These are phyloP conservation scores for Caranx ignobilis DNA, from an alignment of 2,113 vertebrate genomes.

Conservation along the genomic window DNA sequence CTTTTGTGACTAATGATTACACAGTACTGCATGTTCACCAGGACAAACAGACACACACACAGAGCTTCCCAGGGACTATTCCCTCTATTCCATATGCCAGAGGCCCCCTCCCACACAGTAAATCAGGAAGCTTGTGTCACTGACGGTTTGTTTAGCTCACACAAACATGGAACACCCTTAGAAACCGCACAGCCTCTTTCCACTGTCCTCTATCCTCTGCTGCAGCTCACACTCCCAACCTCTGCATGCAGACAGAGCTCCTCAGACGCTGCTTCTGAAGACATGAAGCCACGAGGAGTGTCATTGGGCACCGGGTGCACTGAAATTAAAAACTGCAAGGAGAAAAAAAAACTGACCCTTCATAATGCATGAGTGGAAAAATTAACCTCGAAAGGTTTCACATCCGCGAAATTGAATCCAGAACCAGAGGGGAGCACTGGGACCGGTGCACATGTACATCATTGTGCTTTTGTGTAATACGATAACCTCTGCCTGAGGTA, in stretches of 20 bases:
- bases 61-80: slow-evolving; percentile 55
- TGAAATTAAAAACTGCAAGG: slow-evolving; percentile 40
- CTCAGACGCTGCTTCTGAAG: slow-evolving; percentile 1
- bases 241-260: slow-evolving; percentile 15
- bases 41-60: slow-evolving; percentile 51
- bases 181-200: slow-evolving; percentile 58
- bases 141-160: slow-evolving; percentile 67
- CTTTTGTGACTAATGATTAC: not conserved
- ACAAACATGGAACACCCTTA: slow-evolving; percentile 60
- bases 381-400: slow-evolving; percentile 49
- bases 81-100: slow-evolving; percentile 54
- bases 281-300: slow-evolving; percentile 6
- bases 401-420: slow-evolving; percentile 55
- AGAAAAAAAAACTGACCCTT: slow-evolving; percentile 42
- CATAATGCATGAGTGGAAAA: slow-evolving; percentile 65
- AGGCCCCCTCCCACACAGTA: slow-evolving; percentile 53
- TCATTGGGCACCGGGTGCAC: not conserved
- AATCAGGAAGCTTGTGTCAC: slow-evolving; percentile 73
- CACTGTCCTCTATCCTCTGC: slow-evolving; percentile 39
- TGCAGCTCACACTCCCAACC: slow-evolving; percentile 19
- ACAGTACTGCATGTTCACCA: slow-evolving; percentile 28
- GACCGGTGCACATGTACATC: slow-evolving; percentile 28
- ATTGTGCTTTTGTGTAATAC: slow-evolving; percentile 51
- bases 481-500: slow-evolving; percentile 44
- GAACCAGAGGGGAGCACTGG: slow-evolving; percentile 20